These are phyloP conservation scores for Bothrops jararaca DNA, from an alignment of 2,113 vertebrate species.

Conservation along the genomic window DNA sequence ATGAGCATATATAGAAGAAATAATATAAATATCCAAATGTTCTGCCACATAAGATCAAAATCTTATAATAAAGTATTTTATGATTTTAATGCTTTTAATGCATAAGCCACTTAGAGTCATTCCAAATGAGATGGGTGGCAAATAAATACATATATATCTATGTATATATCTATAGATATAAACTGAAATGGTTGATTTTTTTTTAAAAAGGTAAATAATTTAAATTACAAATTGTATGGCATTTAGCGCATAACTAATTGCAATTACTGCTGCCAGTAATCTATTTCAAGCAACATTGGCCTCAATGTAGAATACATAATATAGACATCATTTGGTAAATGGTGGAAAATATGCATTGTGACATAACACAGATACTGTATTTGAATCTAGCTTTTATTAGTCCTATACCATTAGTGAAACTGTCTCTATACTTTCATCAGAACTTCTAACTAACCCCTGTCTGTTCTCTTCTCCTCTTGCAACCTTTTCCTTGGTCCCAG, in stretches of 20 bases:
- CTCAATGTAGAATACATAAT: slow-evolving; percentile 38
- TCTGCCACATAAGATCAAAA: not conserved
- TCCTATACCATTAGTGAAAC: slow-evolving; percentile 45
- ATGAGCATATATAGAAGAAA: not conserved
- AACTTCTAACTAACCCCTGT: slow-evolving; percentile 66
- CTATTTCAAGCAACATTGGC: slow-evolving; percentile 15
- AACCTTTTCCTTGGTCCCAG: slow-evolving; percentile 76
- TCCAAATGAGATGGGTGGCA: not conserved
- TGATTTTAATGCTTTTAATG: not conserved
- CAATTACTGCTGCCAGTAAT: not conserved
- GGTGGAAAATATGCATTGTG: slow-evolving; percentile 22
- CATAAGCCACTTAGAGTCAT: not conserved
- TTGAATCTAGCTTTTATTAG: slow-evolving; percentile 30
- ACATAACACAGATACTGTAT: slow-evolving; percentile 46
- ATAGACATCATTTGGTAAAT: slow-evolving; percentile 25
- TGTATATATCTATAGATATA: not conserved
- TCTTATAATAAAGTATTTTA: not conserved
- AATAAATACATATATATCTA: not conserved
- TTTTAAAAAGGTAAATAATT: not conserved
- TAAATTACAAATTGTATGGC: not conserved
- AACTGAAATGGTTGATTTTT: not conserved
- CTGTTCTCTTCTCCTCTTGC: slow-evolving; percentile 79
- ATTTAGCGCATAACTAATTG: slow-evolving; percentile 10
- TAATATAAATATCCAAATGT: not conserved
- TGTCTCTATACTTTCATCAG: slow-evolving; percentile 55